phyloP scores from a whole-genome alignment of 2,113 vertebrate species.

The Elephantulus edwardii region DNA sequence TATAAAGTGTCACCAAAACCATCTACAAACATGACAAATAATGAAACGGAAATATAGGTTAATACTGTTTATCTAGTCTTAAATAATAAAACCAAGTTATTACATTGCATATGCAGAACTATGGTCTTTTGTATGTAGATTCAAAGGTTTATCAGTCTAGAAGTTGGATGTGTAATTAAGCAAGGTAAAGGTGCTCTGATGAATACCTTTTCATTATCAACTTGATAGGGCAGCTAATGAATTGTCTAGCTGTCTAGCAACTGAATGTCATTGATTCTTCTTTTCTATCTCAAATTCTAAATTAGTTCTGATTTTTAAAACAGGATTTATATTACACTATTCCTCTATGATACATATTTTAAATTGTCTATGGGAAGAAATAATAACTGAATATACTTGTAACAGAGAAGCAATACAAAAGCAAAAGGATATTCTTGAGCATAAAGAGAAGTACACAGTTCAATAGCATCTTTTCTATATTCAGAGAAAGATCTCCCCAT shows the following conservation, averaged over 20 bases:
- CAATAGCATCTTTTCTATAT: background rate
- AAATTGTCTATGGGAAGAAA: background rate
- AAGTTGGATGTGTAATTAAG: conserved; percentile 35
- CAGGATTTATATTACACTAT: conserved; percentile 20
- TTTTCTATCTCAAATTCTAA: background rate
- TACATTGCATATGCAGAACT: background rate
- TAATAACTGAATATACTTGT: background rate
- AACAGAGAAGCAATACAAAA: background rate
- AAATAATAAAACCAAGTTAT: conserved; percentile 31
- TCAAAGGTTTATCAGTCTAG: background rate
- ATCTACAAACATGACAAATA: conserved; percentile 22
- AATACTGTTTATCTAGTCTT: background rate
- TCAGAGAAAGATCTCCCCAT: background rate
- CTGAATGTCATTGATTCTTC: background rate
- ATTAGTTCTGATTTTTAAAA: conserved; percentile 22
- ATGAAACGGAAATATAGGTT: conserved; percentile 25
- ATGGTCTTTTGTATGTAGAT: background rate
- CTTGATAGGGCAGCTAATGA: background rate
- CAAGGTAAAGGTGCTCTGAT: conserved; percentile 1
- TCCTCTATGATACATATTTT: background rate
- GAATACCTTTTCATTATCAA: background rate
- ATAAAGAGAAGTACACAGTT: conserved; percentile 1
- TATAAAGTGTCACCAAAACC: conserved; percentile 7
- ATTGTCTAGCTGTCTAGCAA: conserved; percentile 19
- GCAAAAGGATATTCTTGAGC: background rate